phyloP scores from a whole-genome alignment of 2,113 vertebrate genomes.

The Pica pica region DNA sequence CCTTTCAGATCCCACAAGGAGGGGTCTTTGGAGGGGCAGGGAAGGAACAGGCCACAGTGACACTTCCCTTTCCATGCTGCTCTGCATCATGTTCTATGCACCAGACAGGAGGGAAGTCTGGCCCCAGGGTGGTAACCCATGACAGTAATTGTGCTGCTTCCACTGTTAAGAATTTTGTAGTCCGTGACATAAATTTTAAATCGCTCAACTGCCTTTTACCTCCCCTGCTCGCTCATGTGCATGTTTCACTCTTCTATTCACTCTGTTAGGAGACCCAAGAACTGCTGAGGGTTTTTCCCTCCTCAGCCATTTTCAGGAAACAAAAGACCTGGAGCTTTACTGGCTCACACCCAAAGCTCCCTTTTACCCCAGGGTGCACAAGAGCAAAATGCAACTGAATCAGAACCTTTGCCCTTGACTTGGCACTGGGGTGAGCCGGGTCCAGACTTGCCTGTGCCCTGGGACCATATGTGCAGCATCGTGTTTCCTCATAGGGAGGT shows the following conservation, averaged over 20 bases:
- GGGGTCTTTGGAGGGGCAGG: background rate
- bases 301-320: constrained; percentile 32
- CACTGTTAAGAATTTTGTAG: background rate
- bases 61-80: rapidly evolving
- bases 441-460: constrained; percentile 18
- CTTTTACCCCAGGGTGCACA: background rate
- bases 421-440: background rate
- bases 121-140: background rate
- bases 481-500: constrained; percentile 21
- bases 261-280: background rate
- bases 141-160: background rate
- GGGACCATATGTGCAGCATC: background rate
- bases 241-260: background rate
- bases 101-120: background rate
- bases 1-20: background rate
- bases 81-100: background rate
- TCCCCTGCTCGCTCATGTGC: background rate
- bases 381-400: constrained; percentile 16
- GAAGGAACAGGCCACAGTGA: background rate
- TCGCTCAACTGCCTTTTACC: background rate
- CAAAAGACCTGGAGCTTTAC: constrained; percentile 15
- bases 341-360: constrained; percentile 12
- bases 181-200: background rate
- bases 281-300: background rate
- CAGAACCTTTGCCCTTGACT: constrained; percentile 38